A percentile compares a stretch with the other conserved stretches of the same genome.
Conservation (phyloP, 2,888 invertebrate species). For the Theretra japonica region DNA sequence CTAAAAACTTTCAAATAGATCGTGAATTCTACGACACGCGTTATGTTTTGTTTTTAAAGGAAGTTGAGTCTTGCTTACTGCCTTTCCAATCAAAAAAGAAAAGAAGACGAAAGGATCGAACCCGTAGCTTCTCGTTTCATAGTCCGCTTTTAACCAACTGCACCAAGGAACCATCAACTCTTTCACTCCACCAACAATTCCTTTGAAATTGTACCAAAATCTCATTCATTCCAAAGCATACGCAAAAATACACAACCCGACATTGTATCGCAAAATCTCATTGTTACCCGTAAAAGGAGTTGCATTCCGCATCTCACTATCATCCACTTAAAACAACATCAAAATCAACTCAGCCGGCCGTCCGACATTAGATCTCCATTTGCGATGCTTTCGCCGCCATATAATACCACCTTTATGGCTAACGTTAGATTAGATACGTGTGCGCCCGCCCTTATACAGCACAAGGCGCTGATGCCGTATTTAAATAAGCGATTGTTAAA, state of each 20-base stretch:
- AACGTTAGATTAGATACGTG: constrained; percentile 64
- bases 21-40: too few relatives aligned
- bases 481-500: constrained; percentile 36
- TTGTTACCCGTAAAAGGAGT: constrained; percentile 49
- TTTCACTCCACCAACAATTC: not conserved
- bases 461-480: constrained; percentile 42
- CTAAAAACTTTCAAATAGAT: too few relatives aligned
- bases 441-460: constrained; percentile 50
- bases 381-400: constrained; percentile 51
- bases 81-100: too few relatives aligned
- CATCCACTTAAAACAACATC: constrained; percentile 66
- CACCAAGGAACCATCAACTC: too few relatives aligned
- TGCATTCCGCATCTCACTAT: constrained; percentile 54
- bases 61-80: too few relatives aligned
- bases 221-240: not conserved
- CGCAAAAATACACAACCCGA: not conserved
- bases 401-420: constrained; percentile 57
- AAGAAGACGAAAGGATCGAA: too few relatives aligned
- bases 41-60: too few relatives aligned
- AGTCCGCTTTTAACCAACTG: too few relatives aligned
- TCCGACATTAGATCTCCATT: constrained; percentile 56
- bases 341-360: constrained; percentile 64
- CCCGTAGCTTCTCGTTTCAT: too few relatives aligned
- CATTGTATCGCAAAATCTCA: constrained; percentile 31
- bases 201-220: not conserved